A percentile compares a stretch with the other conserved stretches of the same genome.
Evolutionary conservation across 1,140 invertebrate species (phyloP).

Genomic region (Neodiprion pinetum): DNA sequence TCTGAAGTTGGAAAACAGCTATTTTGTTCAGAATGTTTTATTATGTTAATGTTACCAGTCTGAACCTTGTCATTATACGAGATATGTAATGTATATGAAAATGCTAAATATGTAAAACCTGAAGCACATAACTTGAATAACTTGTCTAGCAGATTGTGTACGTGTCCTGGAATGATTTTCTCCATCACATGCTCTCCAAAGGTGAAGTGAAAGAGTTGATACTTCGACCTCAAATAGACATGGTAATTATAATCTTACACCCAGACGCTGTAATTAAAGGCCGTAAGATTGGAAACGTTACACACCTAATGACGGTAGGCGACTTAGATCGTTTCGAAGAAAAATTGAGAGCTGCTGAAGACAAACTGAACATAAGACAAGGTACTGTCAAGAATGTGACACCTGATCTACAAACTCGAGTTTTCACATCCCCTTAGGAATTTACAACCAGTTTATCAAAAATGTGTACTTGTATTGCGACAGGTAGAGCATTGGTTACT

Average conservation of each 20-base stretch:
- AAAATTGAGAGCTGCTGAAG: constrained; percentile 84
- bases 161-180: constrained; percentile 95
- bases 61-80: constrained; percentile 20
- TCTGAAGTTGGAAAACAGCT: not conserved
- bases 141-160: constrained; percentile 65
- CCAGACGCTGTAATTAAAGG: constrained; percentile 90
- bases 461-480: not conserved
- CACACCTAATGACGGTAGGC: constrained; percentile 83
- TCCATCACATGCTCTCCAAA: constrained; percentile 89
- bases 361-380: constrained; percentile 77
- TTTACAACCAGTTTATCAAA: constrained; percentile 7
- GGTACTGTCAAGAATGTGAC: constrained; percentile 50
- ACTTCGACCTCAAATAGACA: constrained; percentile 81
- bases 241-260: constrained; percentile 83
- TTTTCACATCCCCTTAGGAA: not conserved
- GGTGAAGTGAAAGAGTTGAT: constrained; percentile 92
- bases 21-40: constrained; percentile 15
- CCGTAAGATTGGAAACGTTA: constrained; percentile 58
- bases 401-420: not conserved
- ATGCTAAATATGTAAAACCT: constrained; percentile 6
- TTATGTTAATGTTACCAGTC: constrained; percentile 14
- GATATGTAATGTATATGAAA: constrained; percentile 20
- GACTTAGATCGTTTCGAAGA: constrained; percentile 86
- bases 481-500: too few relatives aligned
- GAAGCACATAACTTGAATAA: constrained; percentile 20